Evolutionary conservation across 2,113 vertebrate species (phyloP).

Genomic region (Erpornis zantholeuca): DNA sequence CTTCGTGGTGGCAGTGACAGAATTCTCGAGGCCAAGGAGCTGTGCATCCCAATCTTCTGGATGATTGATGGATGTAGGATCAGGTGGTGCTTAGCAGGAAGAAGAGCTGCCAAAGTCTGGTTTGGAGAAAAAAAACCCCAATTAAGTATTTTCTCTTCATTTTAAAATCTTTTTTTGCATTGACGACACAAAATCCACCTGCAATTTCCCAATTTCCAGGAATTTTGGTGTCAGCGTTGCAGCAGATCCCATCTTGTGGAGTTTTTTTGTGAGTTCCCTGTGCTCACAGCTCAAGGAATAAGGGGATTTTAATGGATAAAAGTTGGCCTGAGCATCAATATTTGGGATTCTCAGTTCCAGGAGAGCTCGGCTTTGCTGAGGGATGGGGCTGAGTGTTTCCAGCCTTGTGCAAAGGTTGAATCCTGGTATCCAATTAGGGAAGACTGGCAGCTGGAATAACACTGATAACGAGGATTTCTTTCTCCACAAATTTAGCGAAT

Average conservation of each 20-base stretch:
- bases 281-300: not conserved
- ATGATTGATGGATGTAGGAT: not conserved
- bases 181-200: not conserved
- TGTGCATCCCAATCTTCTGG: not conserved
- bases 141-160: not conserved
- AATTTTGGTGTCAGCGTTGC: accelerated
- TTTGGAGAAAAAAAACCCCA: not conserved
- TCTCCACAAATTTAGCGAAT: not conserved
- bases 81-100: not conserved
- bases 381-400: not conserved
- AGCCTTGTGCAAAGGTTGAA: not conserved
- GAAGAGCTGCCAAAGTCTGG: not conserved
- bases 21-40: not conserved
- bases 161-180: not conserved
- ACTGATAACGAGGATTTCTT: not conserved
- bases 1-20: not conserved
- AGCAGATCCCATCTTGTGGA: accelerated
- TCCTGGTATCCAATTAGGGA: not conserved
- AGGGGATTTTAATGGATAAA: not conserved
- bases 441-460: not conserved
- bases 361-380: not conserved
- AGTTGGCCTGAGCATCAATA: not conserved
- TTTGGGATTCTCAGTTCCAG: not conserved
- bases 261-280: not conserved
- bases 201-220: not conserved